A percentile compares a stretch with the other conserved stretches of the same genome.
phyloP scores from a whole-genome alignment of 2,888 invertebrate genomes.

The Euplagia quadripunctaria region DNA sequence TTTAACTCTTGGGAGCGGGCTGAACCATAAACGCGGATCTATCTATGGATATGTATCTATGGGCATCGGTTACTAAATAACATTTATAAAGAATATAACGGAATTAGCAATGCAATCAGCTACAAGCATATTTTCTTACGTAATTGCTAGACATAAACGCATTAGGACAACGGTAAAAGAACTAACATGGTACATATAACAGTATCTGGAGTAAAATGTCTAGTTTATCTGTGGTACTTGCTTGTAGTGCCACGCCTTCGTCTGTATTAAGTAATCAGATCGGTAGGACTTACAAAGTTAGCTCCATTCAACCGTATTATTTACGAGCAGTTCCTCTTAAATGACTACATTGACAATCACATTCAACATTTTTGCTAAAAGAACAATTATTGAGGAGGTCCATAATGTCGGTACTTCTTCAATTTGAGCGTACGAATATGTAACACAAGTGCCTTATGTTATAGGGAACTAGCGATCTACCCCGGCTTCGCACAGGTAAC shows the following conservation, averaged over 20 bases:
- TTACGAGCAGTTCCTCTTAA: constrained; percentile 26
- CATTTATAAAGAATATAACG: constrained; percentile 8
- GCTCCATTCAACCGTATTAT: constrained; percentile 33
- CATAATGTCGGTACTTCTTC: too few species aligned
- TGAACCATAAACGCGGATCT: too few species aligned
- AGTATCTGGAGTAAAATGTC: constrained; percentile 39
- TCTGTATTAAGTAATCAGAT: constrained; percentile 59
- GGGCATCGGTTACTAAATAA: background rate
- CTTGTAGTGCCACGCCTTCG: constrained; percentile 53
- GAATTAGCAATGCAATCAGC: constrained; percentile 13
- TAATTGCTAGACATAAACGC: constrained; percentile 15
- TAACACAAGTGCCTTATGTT: too few species aligned
- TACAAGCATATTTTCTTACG: constrained; percentile 6
- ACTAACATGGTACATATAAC: constrained; percentile 36
- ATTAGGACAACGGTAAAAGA: constrained; percentile 28
- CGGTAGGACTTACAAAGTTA: constrained; percentile 37
- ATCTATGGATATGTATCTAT: too few species aligned
- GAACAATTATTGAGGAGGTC: too few species aligned
- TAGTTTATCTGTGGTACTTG: constrained; percentile 45
- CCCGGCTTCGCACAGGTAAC: too few species aligned
- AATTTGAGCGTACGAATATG: too few species aligned
- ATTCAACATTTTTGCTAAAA: too few species aligned
- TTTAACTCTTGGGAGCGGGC: too few species aligned
- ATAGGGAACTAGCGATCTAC: too few species aligned
- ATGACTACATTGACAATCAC: background rate